Conservation (phyloP, 2,888 invertebrate genomes). For the Imbricaverruca yamaguchii region DNA sequence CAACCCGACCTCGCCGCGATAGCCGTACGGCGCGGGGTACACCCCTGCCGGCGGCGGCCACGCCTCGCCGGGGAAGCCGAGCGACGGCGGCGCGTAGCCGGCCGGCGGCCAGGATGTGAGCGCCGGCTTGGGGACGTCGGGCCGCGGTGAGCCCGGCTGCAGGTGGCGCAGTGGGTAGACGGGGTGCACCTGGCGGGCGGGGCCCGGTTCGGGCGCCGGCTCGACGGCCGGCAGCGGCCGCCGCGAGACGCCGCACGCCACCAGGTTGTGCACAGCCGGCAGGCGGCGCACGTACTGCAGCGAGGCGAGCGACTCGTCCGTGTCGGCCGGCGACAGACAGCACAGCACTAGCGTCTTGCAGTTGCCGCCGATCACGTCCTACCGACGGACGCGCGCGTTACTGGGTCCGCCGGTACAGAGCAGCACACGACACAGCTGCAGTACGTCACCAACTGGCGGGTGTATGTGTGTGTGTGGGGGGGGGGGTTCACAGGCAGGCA, state of each 20-base stretch:
- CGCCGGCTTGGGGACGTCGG: background rate
- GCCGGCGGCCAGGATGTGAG: background rate
- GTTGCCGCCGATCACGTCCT: constrained; percentile 67
- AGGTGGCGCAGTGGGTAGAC: constrained; percentile 5
- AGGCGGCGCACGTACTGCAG: constrained; percentile 13
- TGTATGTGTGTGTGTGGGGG: no score
- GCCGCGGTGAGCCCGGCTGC: constrained; percentile 2
- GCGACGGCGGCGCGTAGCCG: background rate
- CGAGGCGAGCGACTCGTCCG: constrained; percentile 47
- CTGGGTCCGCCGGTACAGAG: no score
- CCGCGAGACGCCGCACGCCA: background rate
- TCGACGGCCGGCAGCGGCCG: background rate
- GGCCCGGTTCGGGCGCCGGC: background rate
- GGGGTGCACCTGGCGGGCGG: constrained; percentile 10
- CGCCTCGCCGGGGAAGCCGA: background rate
- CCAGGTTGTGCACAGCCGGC: constrained; percentile 2
- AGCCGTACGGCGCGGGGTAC: background rate
- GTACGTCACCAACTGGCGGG: no score
- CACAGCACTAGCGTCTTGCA: constrained; percentile 64
- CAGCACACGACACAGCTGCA: no score
- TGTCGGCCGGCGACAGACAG: constrained; percentile 62
- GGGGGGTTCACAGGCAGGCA: no score
- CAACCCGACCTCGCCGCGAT: background rate
- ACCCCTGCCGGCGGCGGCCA: background rate
- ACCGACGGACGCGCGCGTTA: constrained; percentile 44